These are phyloP conservation scores for Cynoglossus semilaevis DNA, from an alignment of 2,113 vertebrate genomes.

Conservation along the genomic window DNA sequence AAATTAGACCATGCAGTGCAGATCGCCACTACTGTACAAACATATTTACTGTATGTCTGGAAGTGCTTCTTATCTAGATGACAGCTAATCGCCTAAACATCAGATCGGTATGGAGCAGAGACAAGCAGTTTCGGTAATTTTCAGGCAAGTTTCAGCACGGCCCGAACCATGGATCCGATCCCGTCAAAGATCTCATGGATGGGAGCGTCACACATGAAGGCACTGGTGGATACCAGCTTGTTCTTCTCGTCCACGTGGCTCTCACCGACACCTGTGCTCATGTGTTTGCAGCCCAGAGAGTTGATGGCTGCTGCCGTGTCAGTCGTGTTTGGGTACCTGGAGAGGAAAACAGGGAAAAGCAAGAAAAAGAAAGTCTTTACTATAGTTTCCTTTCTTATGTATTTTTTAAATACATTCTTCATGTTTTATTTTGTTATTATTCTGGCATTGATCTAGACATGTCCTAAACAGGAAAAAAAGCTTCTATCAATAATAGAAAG, in stretches of 20 bases:
- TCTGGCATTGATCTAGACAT: too few species aligned
- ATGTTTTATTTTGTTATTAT: too few species aligned
- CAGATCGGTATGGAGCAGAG: background rate
- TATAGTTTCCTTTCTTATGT: too few species aligned
- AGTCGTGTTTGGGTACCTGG: slow-evolving; percentile 77
- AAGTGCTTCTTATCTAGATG: slow-evolving; percentile 21
- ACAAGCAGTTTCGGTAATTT: background rate
- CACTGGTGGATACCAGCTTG: slow-evolving; percentile 76
- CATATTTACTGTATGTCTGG: background rate
- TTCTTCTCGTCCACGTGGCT: slow-evolving; percentile 77
- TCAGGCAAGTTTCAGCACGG: slow-evolving; percentile 75
- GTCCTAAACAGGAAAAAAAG: too few species aligned
- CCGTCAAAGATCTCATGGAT: slow-evolving; percentile 79
- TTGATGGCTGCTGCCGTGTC: slow-evolving; percentile 73
- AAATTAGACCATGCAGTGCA: background rate
- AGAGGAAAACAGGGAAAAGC: too few species aligned
- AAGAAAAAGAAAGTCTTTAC: too few species aligned
- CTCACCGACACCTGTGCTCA: slow-evolving; percentile 77
- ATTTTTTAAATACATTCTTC: too few species aligned
- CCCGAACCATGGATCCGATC: slow-evolving; percentile 75
- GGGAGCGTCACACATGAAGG: slow-evolving; percentile 82
- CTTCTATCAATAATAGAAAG: too few species aligned
- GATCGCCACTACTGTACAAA: background rate
- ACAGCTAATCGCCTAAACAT: background rate
- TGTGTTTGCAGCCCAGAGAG: slow-evolving; percentile 76